phyloP scores from a whole-genome alignment of 1,140 invertebrate genomes.

The Sminthurinus signatus region DNA sequence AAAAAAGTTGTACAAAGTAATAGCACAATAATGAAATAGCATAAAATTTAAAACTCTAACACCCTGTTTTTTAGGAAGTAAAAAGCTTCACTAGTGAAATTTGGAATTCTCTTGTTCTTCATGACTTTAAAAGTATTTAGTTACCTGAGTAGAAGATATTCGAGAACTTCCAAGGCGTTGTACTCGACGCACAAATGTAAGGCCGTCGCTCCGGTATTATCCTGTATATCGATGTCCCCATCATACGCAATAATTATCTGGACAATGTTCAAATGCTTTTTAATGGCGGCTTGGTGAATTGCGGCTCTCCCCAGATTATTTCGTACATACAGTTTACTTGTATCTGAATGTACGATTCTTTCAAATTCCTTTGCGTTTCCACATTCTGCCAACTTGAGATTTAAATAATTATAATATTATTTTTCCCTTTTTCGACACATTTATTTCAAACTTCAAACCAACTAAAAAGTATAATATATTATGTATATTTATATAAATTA shows the following conservation, averaged over 20 bases:
- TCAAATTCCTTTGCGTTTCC: constrained; percentile 74
- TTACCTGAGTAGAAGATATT: not conserved
- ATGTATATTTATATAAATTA: no score
- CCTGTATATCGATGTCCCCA: not conserved
- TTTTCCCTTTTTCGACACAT: no score
- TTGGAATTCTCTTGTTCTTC: no score
- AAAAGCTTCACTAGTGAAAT: no score
- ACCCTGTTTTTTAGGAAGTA: no score
- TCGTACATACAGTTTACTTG: constrained; percentile 55
- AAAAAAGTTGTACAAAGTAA: no score
- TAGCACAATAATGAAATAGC: no score
- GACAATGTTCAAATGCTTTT: constrained; percentile 65
- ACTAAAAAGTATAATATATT: no score
- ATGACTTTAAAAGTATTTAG: no score
- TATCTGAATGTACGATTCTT: constrained; percentile 60
- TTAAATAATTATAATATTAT: no score
- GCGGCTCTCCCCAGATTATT: constrained; percentile 65
- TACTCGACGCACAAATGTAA: not conserved
- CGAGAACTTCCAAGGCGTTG: not conserved
- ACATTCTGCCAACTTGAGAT: constrained; percentile 68
- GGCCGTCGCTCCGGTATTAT: not conserved
- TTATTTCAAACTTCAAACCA: no score
- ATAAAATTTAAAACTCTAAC: no score
- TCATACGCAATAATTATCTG: not conserved
- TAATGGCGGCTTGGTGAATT: constrained; percentile 67